These are phyloP conservation scores for Drosophila kurseongensis DNA, from an alignment of 1,140 invertebrate species.

Conservation along the genomic window DNA sequence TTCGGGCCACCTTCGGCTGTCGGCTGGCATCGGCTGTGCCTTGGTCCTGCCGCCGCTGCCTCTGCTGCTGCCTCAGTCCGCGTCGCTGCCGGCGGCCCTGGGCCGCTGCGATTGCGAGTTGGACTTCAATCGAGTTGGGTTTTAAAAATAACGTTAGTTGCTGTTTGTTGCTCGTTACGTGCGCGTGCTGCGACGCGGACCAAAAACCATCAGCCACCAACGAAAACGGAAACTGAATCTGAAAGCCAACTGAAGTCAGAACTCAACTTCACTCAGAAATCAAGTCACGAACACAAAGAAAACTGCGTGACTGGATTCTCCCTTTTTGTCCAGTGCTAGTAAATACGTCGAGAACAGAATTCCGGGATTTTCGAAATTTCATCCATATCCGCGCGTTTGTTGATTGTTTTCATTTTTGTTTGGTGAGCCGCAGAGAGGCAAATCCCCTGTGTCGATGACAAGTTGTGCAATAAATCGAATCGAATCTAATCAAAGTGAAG, in stretches of 20 bases:
- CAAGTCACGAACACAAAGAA: conserved; percentile 1
- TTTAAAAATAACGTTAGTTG: conserved; percentile 84
- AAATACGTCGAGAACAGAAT: conserved; percentile 20
- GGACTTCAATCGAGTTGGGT: conserved; percentile 81
- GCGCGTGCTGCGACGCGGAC: conserved; percentile 82
- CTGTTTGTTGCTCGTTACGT: conserved; percentile 84
- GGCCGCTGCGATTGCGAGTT: conserved; percentile 53
- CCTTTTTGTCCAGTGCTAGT: conserved; percentile 26
- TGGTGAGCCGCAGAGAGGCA: conserved; percentile 16
- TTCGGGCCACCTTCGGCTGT: conserved; percentile 46
- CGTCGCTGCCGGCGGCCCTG: conserved; percentile 24
- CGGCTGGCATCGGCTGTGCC: conserved; percentile 37
- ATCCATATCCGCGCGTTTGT: conserved; percentile 18
- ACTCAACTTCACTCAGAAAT: background rate
- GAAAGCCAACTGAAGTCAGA: conserved; percentile 11
- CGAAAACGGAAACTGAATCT: conserved; percentile 18
- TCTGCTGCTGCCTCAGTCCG: conserved; percentile 17
- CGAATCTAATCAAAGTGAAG: conserved; percentile 13
- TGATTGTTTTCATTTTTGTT: conserved; percentile 47
- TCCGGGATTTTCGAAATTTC: conserved; percentile 3
- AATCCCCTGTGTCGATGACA: conserved; percentile 18
- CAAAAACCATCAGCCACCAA: conserved; percentile 27
- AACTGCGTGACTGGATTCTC: background rate
- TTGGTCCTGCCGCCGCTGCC: conserved; percentile 29
- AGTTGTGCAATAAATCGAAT: conserved; percentile 40